Percentiles rank a stretch among this genome's conserved stretches.
Conservation (phyloP, 2,113 vertebrate species). For the Turnix velox region DNA sequence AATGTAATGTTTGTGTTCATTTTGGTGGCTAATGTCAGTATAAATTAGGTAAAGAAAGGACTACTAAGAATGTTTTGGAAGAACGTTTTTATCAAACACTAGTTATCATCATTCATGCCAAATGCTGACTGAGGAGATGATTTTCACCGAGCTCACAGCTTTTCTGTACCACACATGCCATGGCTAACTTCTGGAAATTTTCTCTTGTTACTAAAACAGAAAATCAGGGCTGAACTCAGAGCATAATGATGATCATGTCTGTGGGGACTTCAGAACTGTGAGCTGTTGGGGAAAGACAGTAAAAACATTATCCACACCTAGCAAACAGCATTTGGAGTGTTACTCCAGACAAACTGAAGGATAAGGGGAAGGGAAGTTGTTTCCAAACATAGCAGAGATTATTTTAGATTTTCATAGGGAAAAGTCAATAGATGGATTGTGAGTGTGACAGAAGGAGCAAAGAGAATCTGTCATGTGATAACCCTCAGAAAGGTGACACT, state of each 20-base stretch:
- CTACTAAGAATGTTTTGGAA: not conserved
- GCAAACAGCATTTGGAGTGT: not conserved
- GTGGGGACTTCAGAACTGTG: not conserved
- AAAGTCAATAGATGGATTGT: not conserved
- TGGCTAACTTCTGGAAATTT: not conserved
- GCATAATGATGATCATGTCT: not conserved
- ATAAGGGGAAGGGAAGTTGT: not conserved
- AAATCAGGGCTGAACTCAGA: not conserved
- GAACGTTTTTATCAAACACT: not conserved
- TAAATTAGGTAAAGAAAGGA: not conserved
- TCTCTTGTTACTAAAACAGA: not conserved
- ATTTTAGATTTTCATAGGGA: not conserved
- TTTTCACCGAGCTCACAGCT: not conserved
- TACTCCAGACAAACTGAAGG: not conserved
- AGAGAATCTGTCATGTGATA: not conserved
- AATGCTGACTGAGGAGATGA: not conserved
- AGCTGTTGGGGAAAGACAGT: not conserved
- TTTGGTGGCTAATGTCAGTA: not conserved
- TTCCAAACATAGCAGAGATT: not conserved
- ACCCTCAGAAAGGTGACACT: not conserved
- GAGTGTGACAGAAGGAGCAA: not conserved
- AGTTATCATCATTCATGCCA: not conserved
- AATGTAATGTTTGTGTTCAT: not conserved
- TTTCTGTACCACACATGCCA: not conserved
- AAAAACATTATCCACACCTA: not conserved